These are phyloP conservation scores for Anastrepha obliqua DNA, from an alignment of 1,140 invertebrate species.

Conservation along the genomic window DNA sequence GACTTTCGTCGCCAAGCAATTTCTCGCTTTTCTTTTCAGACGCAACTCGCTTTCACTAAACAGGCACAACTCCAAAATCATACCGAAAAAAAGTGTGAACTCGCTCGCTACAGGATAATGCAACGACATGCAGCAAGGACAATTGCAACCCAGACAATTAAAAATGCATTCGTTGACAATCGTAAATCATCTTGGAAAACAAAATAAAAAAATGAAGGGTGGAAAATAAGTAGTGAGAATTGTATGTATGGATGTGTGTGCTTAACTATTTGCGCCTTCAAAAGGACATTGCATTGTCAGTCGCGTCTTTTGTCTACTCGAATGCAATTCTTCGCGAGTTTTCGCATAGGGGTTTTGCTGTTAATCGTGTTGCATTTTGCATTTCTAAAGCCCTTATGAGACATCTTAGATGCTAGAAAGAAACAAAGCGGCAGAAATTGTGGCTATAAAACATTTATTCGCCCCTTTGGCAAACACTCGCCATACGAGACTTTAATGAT, in stretches of 20 bases:
- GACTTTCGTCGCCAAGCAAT: no score
- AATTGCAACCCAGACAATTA: slow-evolving; percentile 54
- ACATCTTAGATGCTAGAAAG: not conserved
- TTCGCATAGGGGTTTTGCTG: not conserved
- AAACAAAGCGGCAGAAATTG: not conserved
- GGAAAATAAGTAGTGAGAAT: not conserved
- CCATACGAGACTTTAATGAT: not conserved
- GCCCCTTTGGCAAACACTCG: not conserved
- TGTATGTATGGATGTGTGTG: not conserved
- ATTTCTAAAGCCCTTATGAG: not conserved
- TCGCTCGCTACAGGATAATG: not conserved
- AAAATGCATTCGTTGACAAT: slow-evolving; percentile 57
- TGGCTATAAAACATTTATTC: slow-evolving; percentile 39
- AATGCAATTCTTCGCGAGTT: not conserved
- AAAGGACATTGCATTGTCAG: not conserved
- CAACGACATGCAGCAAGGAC: slow-evolving; percentile 19
- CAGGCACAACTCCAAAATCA: no score
- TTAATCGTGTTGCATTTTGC: not conserved
- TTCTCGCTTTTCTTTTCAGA: no score
- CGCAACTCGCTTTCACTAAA: no score
- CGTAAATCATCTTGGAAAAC: slow-evolving; percentile 7
- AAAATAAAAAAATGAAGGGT: not conserved
- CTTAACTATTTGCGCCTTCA: not conserved
- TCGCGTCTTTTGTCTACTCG: not conserved
- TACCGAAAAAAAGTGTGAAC: no score